Base-by-base conservation (phyloP, 2,797 vertebrate genomes). In the Arremon aurantiirostris region DNA sequence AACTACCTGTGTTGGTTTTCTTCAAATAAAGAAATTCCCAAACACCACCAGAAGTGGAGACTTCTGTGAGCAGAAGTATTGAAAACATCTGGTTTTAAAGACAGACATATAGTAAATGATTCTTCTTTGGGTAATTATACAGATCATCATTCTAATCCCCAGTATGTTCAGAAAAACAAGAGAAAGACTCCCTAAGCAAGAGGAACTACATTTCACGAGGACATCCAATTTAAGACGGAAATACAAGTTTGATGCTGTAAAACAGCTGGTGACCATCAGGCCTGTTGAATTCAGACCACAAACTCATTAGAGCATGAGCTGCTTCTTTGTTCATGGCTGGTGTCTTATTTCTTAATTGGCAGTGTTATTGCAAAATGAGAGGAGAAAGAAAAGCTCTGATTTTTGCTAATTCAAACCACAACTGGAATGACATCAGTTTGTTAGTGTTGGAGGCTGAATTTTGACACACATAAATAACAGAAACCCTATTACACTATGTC, bases 321-420 rank as follows among this genome's bases (percentile, higher is more conserved):
- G 27, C 24, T 70, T 37, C 63, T 89, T 82, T 90, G 15, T 90
- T 91, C 8, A 0, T 65, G 84, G 56, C 75, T 92, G 24, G 24
- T 66, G 37, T 80, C 47, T 66, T 77, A 44, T 56, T 84, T 53
- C 44, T 90, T 90, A 92, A 84, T 79, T 90, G 56, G 21, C 55
- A 80, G 18, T 32, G 39, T 56, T 79, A 79, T 41, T 91, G 80
- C 57, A 76, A 91, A 94, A 72, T 11, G 11, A 72, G 57, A 88
- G 39, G 17, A 65, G 66, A 83, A 81, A 3, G 5, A 50, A 95
- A 89, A 92, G 42, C 66, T 83, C 47, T 69, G 15, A 56, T 27
- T 95, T 83, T 89, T 76, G 22, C 16, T 94, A 84, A 92, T 81
- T 71, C 70, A 81, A 92, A 86, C 50, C 65, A 88, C 82, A 75